Evolutionary conservation across 2,888 invertebrate genomes (phyloP).

Genomic region (Drosophila nigricruria): DNA sequence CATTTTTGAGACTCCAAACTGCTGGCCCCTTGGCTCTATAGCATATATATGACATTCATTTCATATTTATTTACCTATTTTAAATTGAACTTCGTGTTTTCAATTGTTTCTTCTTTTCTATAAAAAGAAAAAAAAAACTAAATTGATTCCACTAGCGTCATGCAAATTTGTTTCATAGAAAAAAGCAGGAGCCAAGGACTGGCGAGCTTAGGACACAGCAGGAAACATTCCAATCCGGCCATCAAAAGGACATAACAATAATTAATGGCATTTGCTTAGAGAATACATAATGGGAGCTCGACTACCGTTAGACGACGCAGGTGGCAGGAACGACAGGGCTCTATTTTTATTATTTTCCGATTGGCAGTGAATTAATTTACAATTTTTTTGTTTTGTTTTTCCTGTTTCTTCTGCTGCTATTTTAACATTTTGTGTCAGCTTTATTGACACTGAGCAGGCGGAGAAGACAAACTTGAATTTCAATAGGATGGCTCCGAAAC

Average conservation of each 20-base stretch:
- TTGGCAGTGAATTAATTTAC: constrained; percentile 66
- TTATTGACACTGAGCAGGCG: constrained; percentile 16
- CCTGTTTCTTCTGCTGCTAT: background rate
- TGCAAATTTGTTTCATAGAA: constrained; percentile 58
- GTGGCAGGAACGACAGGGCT: constrained; percentile 29
- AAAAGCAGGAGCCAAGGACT: constrained; percentile 40
- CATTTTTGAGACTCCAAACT: too few species aligned
- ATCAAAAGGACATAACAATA: constrained; percentile 84
- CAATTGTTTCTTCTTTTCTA: constrained; percentile 10
- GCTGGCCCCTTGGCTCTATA: too few species aligned
- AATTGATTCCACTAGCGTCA: constrained; percentile 31
- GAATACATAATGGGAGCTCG: constrained; percentile 81
- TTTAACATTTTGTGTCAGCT: constrained; percentile 54
- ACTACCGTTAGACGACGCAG: constrained; percentile 14
- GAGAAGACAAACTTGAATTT: constrained; percentile 66
- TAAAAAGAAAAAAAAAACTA: constrained; percentile 27
- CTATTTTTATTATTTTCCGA: constrained; percentile 80
- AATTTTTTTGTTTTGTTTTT: constrained; percentile 61
- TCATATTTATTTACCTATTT: background rate
- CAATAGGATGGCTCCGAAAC: constrained; percentile 53
- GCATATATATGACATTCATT: too few species aligned
- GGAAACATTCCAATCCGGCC: constrained; percentile 61
- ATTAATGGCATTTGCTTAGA: constrained; percentile 84
- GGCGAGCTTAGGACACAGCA: constrained; percentile 45
- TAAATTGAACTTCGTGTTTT: constrained; percentile 21